Evolutionary conservation across 2,888 invertebrate species (phyloP), one percentile per base, ranked within the genome.

Genomic region (Serripes groenlandicus): DNA sequence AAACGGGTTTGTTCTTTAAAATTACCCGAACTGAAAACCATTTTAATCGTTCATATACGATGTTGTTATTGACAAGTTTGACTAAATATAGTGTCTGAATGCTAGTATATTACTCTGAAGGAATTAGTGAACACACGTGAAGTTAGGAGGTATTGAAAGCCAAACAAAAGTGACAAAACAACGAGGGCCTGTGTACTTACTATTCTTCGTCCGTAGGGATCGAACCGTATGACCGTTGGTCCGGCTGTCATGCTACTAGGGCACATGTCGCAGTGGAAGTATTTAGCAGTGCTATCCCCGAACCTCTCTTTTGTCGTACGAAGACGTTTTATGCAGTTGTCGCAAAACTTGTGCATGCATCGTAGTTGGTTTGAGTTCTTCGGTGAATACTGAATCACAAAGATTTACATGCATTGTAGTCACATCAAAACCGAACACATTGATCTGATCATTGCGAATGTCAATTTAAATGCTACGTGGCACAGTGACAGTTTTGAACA

Each of bases 291-390:
- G 5, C 60, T 26, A 34, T 80, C 83, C 28, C 83, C 64, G 78
- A 79, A 82, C 1, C 72, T 82, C 21, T 77, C 76, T 15, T 75
- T 83, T 0, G 85, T 72, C 2, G 82, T 78, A 32, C 30, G 56
- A 66, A 86, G 60, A 18, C 21, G 21, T 3, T 62, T 34, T 58
- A 77, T 70, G 37, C 85, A 85, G 1, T 74, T 70, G 54, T 85
- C 85, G 70, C 85, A 85, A 37, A 56, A 85, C 30, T 66, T 70
- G 35, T 85, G 85, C 1, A 15, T 4, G 28, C 85, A 85, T 11
- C 71, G 66, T 15, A 85, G 75, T 26, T 72, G 49, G 66, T 85
- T 81, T 60, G 81, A 69, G 58, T 78, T 81, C 81, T 85, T 64
- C 5, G 64, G 64, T 0, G 64, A 15, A 32, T 64, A 64, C 64